Evolutionary conservation across 2,888 invertebrate species (phyloP), one percentile per base, ranked within the genome.

Genomic region (Meteorus cinctellus): DNA sequence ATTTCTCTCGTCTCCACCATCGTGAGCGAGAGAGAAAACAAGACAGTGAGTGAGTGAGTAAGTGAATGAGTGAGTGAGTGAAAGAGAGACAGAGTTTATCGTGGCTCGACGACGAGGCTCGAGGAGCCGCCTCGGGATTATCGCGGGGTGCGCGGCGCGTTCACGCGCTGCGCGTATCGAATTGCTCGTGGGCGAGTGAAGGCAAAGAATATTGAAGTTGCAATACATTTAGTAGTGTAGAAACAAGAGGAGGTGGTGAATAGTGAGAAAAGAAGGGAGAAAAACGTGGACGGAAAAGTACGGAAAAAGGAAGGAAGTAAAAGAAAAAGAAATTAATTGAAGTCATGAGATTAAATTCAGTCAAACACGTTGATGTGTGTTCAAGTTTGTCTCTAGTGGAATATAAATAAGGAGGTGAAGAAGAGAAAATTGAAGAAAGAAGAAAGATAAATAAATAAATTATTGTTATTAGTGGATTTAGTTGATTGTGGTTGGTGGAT

Each of bases 401-500:
- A 48, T 48, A 48, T n/a, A n/a, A 48, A n/a, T 16, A 2, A 48
- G 1, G 24, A n/a, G 55, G n/a, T 48, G 10, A 14, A 48, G n/a
- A 4, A 48, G n/a, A 1, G 16, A n/a, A 48, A 48, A 48, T 48
- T 65, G 34, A 4, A 36, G 34, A 2, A 36, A 63, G n/a, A n/a
- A 29, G 24, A n/a, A 34, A 6, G 31, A 63, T 31, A 62, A 62
- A 59, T 27, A 24, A 59, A 27, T 16, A 41, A 41, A 27, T 59
- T 19, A 5, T 27, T 31, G 60, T 62, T 62, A 19, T 62, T 27
- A 3, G 60, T 31, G 60, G 16, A 4, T 27, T 29, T 16, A 31
- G 8, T 63, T 16, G 76, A 78, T 78, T 78, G 80, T 81, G 79
- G 78, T 77, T 80, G 79, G 80, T 77, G 81, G 81, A 82, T 80